A percentile compares a stretch with the other conserved stretches of the same genome.
Conservation (phyloP, 2,888 invertebrate species). For the Caenorhabditis wallacei region DNA sequence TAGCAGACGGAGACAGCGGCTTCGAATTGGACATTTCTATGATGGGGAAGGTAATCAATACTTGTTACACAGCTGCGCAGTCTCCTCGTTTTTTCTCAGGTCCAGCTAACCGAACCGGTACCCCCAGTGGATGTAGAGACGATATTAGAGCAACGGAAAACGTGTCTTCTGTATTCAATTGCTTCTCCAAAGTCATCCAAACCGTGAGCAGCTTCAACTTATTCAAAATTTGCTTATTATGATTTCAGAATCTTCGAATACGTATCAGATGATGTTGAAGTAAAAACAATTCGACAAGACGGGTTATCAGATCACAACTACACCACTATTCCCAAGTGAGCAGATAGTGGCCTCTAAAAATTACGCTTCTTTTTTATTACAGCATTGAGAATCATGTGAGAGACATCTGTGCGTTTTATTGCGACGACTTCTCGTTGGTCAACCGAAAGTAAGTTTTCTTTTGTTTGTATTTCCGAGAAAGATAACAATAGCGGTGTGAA, state of each 20-base stretch:
- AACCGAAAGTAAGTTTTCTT: constrained; percentile 59
- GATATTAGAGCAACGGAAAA: constrained; percentile 59
- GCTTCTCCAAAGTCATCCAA: constrained; percentile 63
- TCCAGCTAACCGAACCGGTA: constrained; percentile 57
- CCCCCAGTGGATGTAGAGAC: constrained; percentile 63
- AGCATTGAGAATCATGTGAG: constrained; percentile 64
- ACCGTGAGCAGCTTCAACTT: constrained; percentile 15
- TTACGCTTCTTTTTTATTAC: constrained; percentile 2
- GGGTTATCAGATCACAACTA: constrained; percentile 57
- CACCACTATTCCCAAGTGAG: constrained; percentile 57
- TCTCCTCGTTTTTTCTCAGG: constrained; percentile 20
- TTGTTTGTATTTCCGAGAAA: not conserved
- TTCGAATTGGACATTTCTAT: constrained; percentile 56
- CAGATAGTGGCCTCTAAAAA: not conserved
- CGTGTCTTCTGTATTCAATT: constrained; percentile 63
- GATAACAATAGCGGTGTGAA: not conserved
- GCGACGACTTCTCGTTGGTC: constrained; percentile 64
- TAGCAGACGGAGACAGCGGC: constrained; percentile 49
- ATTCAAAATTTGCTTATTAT: not conserved
- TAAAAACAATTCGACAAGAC: constrained; percentile 68
- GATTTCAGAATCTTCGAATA: constrained; percentile 73
- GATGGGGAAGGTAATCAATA: constrained; percentile 56
- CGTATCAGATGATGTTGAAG: constrained; percentile 79
- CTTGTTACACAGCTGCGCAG: constrained; percentile 42
- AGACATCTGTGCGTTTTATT: constrained; percentile 60